A percentile compares a stretch with the other conserved stretches of the same genome.
phyloP scores from a whole-genome alignment of 2,113 vertebrate species.

The Rhea americana region DNA sequence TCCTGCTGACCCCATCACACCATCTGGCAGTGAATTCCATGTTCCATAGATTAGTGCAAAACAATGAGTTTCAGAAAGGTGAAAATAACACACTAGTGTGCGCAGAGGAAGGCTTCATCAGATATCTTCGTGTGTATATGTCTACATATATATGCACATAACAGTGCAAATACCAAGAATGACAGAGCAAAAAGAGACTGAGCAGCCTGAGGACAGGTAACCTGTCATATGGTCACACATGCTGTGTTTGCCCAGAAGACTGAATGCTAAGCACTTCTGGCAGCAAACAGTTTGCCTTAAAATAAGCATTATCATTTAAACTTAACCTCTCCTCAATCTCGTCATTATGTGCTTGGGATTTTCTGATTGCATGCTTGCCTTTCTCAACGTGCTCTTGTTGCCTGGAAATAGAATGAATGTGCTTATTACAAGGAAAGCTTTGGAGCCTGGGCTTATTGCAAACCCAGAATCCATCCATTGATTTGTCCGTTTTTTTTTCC shows the following conservation, averaged over 20 bases:
- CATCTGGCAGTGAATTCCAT: background rate
- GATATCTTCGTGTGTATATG: fast-evolving
- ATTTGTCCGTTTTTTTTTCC: background rate
- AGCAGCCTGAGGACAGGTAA: background rate
- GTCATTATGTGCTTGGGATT: background rate
- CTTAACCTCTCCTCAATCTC: background rate
- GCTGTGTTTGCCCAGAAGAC: fast-evolving
- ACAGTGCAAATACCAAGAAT: background rate
- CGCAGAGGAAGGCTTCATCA: background rate
- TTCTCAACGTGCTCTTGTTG: background rate
- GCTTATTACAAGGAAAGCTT: background rate
- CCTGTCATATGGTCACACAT: background rate
- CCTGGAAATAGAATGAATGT: fast-evolving
- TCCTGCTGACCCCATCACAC: fast-evolving
- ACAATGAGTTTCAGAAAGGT: background rate
- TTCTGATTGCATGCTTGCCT: background rate
- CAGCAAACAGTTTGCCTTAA: background rate
- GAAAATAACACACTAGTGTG: background rate
- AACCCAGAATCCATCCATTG: background rate
- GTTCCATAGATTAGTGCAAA: background rate
- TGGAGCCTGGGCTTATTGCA: background rate
- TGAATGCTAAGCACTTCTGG: background rate
- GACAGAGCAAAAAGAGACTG: background rate
- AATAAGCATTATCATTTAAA: background rate
- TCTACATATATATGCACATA: fast-evolving